phyloP scores from a whole-genome alignment of 2,113 vertebrate species.

The Campylomormyrus tamandua region DNA sequence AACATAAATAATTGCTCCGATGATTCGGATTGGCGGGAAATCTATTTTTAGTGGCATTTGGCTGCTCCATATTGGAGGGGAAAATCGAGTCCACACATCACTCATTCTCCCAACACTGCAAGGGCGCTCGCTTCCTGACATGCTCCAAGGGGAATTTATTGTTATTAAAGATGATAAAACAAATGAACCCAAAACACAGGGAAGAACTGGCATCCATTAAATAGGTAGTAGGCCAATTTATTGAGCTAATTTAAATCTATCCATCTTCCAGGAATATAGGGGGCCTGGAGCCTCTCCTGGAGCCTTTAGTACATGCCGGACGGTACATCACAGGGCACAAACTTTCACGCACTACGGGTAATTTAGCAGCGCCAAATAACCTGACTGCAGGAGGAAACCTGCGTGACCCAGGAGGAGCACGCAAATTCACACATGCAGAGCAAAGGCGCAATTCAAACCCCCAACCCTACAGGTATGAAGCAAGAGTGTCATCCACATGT shows the following conservation, averaged over 20 bases:
- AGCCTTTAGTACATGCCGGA: neutral
- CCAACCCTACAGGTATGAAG: neutral
- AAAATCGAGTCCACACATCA: neutral
- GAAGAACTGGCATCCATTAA: neutral
- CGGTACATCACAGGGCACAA: neutral
- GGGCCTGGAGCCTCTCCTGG: neutral
- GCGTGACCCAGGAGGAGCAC: neutral
- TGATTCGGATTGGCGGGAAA: neutral
- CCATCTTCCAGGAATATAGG: neutral
- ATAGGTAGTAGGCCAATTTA: neutral
- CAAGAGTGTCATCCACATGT: neutral
- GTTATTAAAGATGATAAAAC: slow-evolving; percentile 2
- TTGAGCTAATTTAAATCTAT: neutral
- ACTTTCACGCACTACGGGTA: neutral
- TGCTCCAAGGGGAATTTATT: neutral
- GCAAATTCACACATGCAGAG: neutral
- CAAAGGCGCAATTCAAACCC: neutral
- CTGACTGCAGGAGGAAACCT: neutral
- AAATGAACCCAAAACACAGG: neutral
- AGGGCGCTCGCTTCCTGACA: neutral
- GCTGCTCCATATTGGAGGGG: neutral
- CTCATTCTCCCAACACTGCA: neutral
- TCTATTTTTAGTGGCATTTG: slow-evolving; percentile 1
- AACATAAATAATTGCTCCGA: neutral
- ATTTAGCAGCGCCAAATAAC: neutral